Base-by-base conservation (phyloP, 2,113 vertebrate species). In the Atrichornis clamosus region DNA sequence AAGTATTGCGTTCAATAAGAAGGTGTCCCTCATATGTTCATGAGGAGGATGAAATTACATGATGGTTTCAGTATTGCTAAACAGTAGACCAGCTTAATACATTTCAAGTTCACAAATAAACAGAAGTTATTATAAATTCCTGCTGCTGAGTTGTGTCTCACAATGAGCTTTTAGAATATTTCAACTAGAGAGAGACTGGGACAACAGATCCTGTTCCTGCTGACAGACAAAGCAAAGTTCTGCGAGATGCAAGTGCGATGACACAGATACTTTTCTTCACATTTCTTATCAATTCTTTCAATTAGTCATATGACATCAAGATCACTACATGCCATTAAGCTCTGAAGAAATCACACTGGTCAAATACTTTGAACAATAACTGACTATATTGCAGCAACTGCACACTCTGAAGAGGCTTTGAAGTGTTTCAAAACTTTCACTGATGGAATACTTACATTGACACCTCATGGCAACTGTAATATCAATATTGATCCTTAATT, bases 391-490 rank as follows among this genome's bases (percentile, higher is more conserved):
- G 49, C 16, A 74, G 82, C 13, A 94, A 81, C 44, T 11, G 14
- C 15, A n/a, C 11, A 55, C 24, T 68, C 58, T 63, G 50, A 83
- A 78, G 41, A 39, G 41, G 46, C 10, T 55, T 65, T 78, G 35
- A 90, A 87, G 18, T 42, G 19, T 60, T 80, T 78, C 52, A 83
- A 86, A 83, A 77, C 22, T 82, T 41, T 56, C 3, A 52, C 5
- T 63, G 74, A 78, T 30, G 19, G 35, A 88, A 62, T 97, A 99
- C 99, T 99, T 98, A 99, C 99, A 99, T 1, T 99, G 99, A 97
- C 99, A 99, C 87, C 98, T 99, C 99, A 99, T 99, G 94, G 99
- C 99, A 94, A 99, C 99, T 20, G 99, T 99, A 86, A 99, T 99
- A 96, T 99, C 99, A 96, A 99, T 98, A 95, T 99, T 99, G 95